A percentile compares a stretch with the other conserved stretches of the same genome.
Evolutionary conservation across 2,113 vertebrate genomes (phyloP).

Genomic region (Pollachius pollachius): DNA sequence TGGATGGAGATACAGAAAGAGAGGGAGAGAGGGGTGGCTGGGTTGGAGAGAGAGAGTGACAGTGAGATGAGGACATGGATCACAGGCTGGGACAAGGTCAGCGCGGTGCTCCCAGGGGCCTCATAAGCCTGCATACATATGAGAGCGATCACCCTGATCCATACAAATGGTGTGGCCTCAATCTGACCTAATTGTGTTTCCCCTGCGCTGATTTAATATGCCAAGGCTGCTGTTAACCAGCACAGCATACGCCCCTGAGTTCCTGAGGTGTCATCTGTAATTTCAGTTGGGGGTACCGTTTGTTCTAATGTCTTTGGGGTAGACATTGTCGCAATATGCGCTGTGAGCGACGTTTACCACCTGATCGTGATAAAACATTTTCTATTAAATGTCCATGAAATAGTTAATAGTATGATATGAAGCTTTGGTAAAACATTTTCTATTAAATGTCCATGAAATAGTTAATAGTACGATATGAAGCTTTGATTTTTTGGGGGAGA

Average conservation of each 20-base stretch:
- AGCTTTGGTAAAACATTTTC: not conserved
- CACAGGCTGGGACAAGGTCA: constrained; percentile 67
- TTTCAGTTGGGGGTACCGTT: not conserved
- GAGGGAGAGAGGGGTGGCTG: constrained; percentile 32
- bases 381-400: no score
- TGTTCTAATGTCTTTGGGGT: no score
- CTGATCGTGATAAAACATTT: no score
- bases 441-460: no score
- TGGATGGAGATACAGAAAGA: constrained; percentile 32
- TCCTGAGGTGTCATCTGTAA: constrained; percentile 5
- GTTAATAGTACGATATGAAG: not conserved
- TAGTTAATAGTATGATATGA: not conserved
- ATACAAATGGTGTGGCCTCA: constrained; percentile 62
- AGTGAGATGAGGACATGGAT: constrained; percentile 64
- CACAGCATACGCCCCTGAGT: constrained; percentile 12
- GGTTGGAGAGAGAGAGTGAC: not conserved
- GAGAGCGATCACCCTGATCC: constrained; percentile 61
- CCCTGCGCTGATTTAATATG: constrained; percentile 44
- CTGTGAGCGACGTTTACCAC: no score
- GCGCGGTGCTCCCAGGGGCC: constrained; percentile 48
- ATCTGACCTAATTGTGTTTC: constrained; percentile 65
- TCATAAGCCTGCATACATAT: constrained; percentile 66
- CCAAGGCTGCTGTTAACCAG: constrained; percentile 25
- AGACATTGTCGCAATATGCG: no score
- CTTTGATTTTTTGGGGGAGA: not conserved